A percentile compares a stretch with the other conserved stretches of the same genome.
Evolutionary conservation across 2,797 vertebrate genomes (phyloP).

Genomic region (Dermochelys coriacea): DNA sequence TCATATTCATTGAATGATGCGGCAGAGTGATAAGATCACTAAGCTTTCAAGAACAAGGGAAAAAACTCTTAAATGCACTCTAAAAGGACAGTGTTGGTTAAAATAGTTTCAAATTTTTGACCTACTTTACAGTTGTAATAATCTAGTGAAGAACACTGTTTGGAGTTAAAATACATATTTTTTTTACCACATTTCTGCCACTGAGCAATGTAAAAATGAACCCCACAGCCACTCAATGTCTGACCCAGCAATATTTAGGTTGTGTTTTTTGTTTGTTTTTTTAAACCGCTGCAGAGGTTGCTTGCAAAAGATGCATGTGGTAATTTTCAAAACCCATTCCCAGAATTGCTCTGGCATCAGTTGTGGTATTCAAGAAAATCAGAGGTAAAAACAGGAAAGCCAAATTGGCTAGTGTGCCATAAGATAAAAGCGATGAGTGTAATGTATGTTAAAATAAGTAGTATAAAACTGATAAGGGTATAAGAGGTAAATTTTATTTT

Average conservation of each 20-base stretch:
- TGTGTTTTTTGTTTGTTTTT: not conserved
- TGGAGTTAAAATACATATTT: not conserved
- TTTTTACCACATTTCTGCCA: not conserved
- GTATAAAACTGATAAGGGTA: not conserved
- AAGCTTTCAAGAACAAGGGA: not conserved
- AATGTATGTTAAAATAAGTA: not conserved
- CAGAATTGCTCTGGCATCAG: not conserved
- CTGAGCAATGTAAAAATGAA: not conserved
- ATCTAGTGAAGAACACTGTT: not conserved
- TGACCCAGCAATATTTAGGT: not conserved
- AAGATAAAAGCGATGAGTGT: not conserved
- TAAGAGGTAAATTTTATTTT: not conserved
- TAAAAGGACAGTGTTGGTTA: not conserved
- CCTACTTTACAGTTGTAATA: not conserved
- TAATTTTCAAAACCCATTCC: not conserved
- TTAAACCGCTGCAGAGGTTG: not conserved
- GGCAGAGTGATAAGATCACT: not conserved
- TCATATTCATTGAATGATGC: fast-evolving
- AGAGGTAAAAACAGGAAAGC: not conserved
- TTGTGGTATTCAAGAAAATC: not conserved
- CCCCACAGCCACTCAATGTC: not conserved
- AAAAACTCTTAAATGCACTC: not conserved
- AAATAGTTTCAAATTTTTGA: not conserved
- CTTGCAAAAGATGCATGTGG: not conserved
- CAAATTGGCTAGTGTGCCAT: not conserved